These are phyloP conservation scores for Fringilla coelebs DNA, from an alignment of 2,797 vertebrate species.

Conservation along the genomic window DNA sequence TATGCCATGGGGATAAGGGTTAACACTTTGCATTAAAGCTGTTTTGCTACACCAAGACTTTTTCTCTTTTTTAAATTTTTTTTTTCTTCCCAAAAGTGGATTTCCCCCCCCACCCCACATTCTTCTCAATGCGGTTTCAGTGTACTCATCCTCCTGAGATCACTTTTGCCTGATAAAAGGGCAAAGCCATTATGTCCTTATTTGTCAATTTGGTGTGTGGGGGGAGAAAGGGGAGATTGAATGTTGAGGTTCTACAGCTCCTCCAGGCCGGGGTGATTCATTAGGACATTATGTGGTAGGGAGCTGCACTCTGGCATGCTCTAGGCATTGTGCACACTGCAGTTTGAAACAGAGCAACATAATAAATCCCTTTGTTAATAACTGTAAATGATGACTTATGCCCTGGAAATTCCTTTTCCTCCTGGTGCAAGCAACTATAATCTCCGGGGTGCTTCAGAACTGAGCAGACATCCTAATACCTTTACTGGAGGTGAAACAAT, in stretches of 20 bases:
- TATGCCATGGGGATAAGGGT: fast-evolving
- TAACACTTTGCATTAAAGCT: background rate
- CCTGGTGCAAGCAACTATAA: background rate
- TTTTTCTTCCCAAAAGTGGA: background rate
- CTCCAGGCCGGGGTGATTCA: slow-evolving; percentile 44
- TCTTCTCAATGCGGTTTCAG: background rate
- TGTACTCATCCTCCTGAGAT: slow-evolving; percentile 57
- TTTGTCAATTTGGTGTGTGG: slow-evolving; percentile 28
- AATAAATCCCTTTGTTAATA: slow-evolving; percentile 66
- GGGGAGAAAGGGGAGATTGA: background rate
- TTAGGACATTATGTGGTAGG: slow-evolving; percentile 55
- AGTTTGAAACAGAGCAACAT: slow-evolving; percentile 17
- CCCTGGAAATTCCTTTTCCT: slow-evolving; percentile 63
- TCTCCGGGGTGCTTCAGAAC: background rate
- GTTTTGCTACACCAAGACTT: background rate
- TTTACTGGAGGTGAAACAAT: slow-evolving; percentile 42
- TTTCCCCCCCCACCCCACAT: slow-evolving; percentile 10
- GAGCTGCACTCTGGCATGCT: slow-evolving; percentile 24
- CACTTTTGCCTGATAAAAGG: slow-evolving; percentile 49
- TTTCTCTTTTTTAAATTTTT: background rate
- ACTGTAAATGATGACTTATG: slow-evolving; percentile 62
- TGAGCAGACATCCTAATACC: slow-evolving; percentile 20
- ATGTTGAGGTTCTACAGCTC: slow-evolving; percentile 45
- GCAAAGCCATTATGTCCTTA: slow-evolving; percentile 44
- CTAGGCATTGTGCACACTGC: background rate